Percentiles rank a stretch among this genome's conserved stretches.
Evolutionary conservation across 2,888 invertebrate genomes (phyloP).

Genomic region (Heliconius aoede): DNA sequence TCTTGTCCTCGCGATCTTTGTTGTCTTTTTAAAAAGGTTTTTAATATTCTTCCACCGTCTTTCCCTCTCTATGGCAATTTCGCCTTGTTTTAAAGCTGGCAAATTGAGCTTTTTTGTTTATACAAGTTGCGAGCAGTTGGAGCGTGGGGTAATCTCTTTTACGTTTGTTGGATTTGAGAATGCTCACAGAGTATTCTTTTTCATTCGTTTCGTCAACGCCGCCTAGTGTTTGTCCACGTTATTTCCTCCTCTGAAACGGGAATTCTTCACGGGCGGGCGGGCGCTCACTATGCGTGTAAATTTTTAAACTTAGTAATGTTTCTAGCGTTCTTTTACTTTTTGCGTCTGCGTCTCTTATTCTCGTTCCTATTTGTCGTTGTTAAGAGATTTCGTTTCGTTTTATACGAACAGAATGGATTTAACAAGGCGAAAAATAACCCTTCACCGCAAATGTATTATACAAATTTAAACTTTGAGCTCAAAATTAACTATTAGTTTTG

Average conservation of each 20-base stretch:
- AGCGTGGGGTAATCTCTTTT: constrained; percentile 82
- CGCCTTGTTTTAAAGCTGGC: constrained; percentile 75
- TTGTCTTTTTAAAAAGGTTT: constrained; percentile 78
- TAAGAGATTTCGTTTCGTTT: constrained; percentile 50
- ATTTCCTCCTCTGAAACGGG: constrained; percentile 58
- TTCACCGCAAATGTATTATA: constrained; percentile 17
- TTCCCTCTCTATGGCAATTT: constrained; percentile 76
- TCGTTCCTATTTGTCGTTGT: constrained; percentile 60
- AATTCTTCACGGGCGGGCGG: constrained; percentile 68
- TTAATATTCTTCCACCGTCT: constrained; percentile 80
- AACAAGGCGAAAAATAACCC: constrained; percentile 45
- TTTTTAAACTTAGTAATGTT: constrained; percentile 71
- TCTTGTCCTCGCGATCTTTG: constrained; percentile 65
- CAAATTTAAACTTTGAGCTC: background rate
- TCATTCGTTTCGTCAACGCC: constrained; percentile 73
- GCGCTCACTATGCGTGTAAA: constrained; percentile 75
- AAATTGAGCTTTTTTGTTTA: constrained; percentile 80
- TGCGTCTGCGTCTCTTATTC: constrained; percentile 59
- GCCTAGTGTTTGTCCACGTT: constrained; percentile 70
- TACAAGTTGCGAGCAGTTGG: constrained; percentile 80
- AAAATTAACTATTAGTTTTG: background rate
- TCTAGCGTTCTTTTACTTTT: constrained; percentile 57
- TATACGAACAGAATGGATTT: constrained; percentile 32
- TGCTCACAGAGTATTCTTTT: constrained; percentile 66
- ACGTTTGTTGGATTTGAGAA: constrained; percentile 79